Conservation (phyloP, 1,140 invertebrate genomes). For the Caenorhabditis inopinata region DNA sequence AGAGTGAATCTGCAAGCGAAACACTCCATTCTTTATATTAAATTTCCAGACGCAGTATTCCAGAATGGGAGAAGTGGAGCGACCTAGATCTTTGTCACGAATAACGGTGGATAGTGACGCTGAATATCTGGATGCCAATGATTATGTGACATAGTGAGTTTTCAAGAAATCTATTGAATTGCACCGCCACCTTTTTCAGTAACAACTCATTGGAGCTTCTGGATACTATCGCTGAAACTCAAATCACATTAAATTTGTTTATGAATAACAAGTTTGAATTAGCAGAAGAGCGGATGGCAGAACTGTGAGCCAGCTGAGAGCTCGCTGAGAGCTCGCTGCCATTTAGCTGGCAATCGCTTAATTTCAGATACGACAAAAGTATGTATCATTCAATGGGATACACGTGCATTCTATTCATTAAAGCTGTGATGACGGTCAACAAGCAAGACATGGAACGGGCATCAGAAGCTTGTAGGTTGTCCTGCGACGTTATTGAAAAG, state of each 20-base stretch:
- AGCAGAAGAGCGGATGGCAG: slow-evolving; percentile 76
- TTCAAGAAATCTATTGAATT: background rate
- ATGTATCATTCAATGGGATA: slow-evolving; percentile 89
- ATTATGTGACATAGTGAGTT: slow-evolving; percentile 41
- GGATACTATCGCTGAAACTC: slow-evolving; percentile 74
- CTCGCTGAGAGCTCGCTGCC: no score
- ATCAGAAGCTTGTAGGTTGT: slow-evolving; percentile 75
- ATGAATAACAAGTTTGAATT: slow-evolving; percentile 85
- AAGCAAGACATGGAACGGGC: slow-evolving; percentile 76
- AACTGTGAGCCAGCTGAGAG: slow-evolving; percentile 71
- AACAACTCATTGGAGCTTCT: slow-evolving; percentile 67
- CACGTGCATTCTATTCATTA: slow-evolving; percentile 83
- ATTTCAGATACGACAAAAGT: slow-evolving; percentile 76
- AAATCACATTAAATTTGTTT: slow-evolving; percentile 77
- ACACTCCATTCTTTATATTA: no score
- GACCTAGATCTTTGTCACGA: slow-evolving; percentile 27
- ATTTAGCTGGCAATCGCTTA: no score
- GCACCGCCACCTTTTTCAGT: slow-evolving; percentile 29
- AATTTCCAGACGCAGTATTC: no score
- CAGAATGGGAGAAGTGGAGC: slow-evolving; percentile 34
- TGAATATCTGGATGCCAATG: slow-evolving; percentile 43
- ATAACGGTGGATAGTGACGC: slow-evolving; percentile 32
- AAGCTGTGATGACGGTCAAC: slow-evolving; percentile 89
- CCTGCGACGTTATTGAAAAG: slow-evolving; percentile 77
- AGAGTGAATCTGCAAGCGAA: background rate